Percentiles rank a stretch among this genome's conserved stretches.
Evolutionary conservation across 2,797 vertebrate species (phyloP).

Genomic region (Distichodus sexfasciatus): DNA sequence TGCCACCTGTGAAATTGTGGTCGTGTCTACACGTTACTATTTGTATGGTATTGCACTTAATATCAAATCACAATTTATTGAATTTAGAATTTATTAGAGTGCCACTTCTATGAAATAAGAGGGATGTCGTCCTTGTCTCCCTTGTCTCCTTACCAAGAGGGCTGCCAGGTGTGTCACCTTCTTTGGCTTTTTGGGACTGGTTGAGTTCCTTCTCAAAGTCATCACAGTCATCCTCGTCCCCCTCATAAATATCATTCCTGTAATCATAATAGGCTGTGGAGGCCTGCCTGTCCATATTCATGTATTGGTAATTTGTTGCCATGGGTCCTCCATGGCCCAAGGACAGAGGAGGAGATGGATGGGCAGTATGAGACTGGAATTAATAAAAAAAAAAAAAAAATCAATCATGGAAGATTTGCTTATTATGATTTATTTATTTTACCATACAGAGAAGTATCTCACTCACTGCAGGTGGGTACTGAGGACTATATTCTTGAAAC

Average conservation of each 20-base stretch:
- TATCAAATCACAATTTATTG: too few species aligned
- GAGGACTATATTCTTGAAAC: constrained; percentile 90
- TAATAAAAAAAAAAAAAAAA: too few species aligned
- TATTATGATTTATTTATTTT: background rate
- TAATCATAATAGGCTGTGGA: constrained; percentile 87
- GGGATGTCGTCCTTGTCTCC: too few species aligned
- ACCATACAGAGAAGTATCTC: background rate
- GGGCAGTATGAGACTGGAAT: constrained; percentile 82
- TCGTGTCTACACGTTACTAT: background rate
- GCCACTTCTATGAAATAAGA: too few species aligned
- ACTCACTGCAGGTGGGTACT: constrained; percentile 82
- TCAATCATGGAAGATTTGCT: background rate
- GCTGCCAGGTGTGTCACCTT: constrained; percentile 81
- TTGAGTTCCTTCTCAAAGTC: constrained; percentile 92
- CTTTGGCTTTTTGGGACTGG: constrained; percentile 90
- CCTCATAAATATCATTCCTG: constrained; percentile 84
- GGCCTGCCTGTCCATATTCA: constrained; percentile 87
- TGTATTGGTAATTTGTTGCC: constrained; percentile 80
- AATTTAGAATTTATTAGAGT: too few species aligned
- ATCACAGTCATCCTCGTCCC: constrained; percentile 88
- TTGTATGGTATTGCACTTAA: too few species aligned
- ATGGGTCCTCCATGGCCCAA: constrained; percentile 63
- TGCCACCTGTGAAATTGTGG: constrained; percentile 68
- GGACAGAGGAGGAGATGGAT: constrained; percentile 63
- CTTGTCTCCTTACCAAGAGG: too few species aligned